Percentiles rank a stretch among this genome's conserved stretches.
phyloP scores from a whole-genome alignment of 2,797 vertebrate species.

The Etheostoma nigrum region DNA sequence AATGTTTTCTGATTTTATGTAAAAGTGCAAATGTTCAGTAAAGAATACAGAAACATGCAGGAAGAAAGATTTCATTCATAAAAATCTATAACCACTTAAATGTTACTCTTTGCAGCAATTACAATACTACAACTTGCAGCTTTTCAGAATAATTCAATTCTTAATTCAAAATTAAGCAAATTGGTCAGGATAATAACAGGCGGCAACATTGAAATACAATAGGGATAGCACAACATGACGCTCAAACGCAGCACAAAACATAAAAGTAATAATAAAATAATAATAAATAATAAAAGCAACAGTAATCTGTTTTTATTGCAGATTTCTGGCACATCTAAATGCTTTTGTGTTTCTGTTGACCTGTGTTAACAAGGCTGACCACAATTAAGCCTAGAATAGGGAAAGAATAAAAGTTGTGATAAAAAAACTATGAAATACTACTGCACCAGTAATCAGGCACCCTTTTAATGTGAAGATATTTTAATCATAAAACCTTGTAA shows the following conservation, averaged over 20 bases:
- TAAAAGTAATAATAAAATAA: conserved; percentile 11
- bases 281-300: no score
- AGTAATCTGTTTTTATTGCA: no score
- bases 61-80: background rate
- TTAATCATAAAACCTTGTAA: background rate
- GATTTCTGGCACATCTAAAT: no score
- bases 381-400: background rate
- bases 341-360: no score
- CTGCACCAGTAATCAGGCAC: background rate
- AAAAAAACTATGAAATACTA: background rate
- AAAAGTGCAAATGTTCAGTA: background rate
- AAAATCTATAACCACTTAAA: background rate
- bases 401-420: background rate
- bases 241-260: conserved; percentile 15
- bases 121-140: background rate
- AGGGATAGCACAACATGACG: background rate
- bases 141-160: conserved; percentile 1
- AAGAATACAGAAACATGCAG: background rate
- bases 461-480: background rate
- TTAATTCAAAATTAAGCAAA: conserved; percentile 11
- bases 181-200: conserved; percentile 2
- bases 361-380: background rate
- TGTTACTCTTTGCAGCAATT: conserved; percentile 8
- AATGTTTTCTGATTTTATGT: background rate
- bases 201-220: background rate